Base-by-base conservation (phyloP, 2,113 vertebrate genomes). In the Mormoops blainvillei region DNA sequence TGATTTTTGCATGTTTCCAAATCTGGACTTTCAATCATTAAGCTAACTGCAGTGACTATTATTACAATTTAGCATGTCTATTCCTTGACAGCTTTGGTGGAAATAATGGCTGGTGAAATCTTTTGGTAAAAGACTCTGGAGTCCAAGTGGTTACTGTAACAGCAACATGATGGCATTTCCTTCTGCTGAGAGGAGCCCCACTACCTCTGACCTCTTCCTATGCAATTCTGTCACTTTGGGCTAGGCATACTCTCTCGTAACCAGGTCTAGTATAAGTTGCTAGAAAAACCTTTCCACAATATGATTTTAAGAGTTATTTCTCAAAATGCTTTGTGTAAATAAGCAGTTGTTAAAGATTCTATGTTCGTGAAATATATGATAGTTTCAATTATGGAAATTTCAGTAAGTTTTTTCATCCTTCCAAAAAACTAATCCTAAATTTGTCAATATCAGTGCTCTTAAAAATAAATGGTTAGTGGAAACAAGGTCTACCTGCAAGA, bases 381-480 rank as follows among this genome's bases (percentile, higher is more conserved):
- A 33, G 5, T 78, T 94, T 78, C 8, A 63, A 36, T 70, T 63
- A 65, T 58, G 28, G 24, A 90, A 76, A 74, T 94, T 54, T 91
- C 41, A 68, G 63, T n/a, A 81, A 78, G 9, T 14, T 85, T 91
- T 50, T 36, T 89, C 14, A 68, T 68, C 7, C n/a, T 85, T 77
- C 9, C 9, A 58, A 41, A 20, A 88, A 85, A 83, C 13, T 18
- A 65, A 76, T 78, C 33, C 24, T 76, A 50, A 91, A 8, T 92
- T 70, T 93, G 58, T 70, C 54, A 67, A 82, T 77, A 48, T 65
- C 5, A 48, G 9, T 41, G 26, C n/a, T 36, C 11, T 38, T 31
- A 88, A 88, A 78, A 95, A 78, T 65, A 67, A 84, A 50, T 24
- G 24, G 15, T 36, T 36, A 48, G n/a, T 33, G 70, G 1, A 11